Base-by-base conservation (phyloP, 2,888 invertebrate genomes). In the Aphelenchoides bicaudatus region DNA sequence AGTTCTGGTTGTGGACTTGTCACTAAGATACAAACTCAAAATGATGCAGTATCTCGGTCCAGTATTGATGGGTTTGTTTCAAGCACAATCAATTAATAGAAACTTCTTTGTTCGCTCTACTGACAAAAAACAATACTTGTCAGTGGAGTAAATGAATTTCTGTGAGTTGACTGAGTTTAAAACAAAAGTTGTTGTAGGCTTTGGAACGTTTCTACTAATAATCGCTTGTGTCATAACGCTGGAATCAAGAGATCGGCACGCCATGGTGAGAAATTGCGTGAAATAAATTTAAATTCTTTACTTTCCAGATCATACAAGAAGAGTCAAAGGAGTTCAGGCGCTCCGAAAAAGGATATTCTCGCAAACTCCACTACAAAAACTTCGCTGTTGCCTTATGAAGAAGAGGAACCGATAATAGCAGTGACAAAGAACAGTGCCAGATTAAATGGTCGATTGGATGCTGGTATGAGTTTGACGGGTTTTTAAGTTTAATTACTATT, bases 221-320 rank as follows among this genome's bases (percentile, higher is more conserved):
- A 91, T 93, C 29, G 91, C 93, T 0, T 93, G 93, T 79, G 94
- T 96, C 53, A 91, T 94, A 88, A 94, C 93, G n/a, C 91, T 94
- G 79, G 94, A 94, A 79, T 91, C 91, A 0, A 85, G 93, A 2
- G 94, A 94, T 81, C 90, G 90, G 62, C 81, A 93, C 0, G 90
- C 91, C 2, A 67, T 71, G 70, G 71, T 69, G 30, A 2, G 37
- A 27, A 13, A 51, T 5, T 51, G 6, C 23, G 16, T 47, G 5
- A 6, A 27, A 8, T 19, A n/a, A 10, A 5, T 51, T 21, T 39
- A 23, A 51, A 5, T 46, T 5, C 37, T 13, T 5, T 5, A 6
- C 16, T 19, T 27, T 31, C 56, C 55, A 58, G 66, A 58, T 68
- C 27, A 59, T 68, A 39, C 65, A 65, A 43, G 58, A 65, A 48